phyloP scores from a whole-genome alignment of 2,888 invertebrate species.

The Pollenia angustigena region DNA sequence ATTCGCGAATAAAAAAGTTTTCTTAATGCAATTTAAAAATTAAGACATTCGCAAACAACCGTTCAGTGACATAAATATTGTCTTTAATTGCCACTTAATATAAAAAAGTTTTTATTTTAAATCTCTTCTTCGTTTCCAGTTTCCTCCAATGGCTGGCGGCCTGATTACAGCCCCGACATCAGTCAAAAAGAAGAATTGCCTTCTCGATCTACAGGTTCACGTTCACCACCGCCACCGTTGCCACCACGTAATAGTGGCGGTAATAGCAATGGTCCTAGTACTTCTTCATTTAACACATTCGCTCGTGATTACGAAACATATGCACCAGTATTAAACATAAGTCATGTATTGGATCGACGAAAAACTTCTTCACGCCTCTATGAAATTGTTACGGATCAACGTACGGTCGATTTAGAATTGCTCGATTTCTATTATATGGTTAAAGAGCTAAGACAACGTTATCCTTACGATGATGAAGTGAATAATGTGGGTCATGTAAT shows the following conservation, averaged over 20 bases:
- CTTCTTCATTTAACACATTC: slow-evolving; percentile 68
- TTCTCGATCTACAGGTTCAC: slow-evolving; percentile 72
- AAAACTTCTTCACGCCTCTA: slow-evolving; percentile 86
- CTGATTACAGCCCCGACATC: slow-evolving; percentile 76
- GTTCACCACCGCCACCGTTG: slow-evolving; percentile 85
- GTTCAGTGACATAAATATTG: too few relatives aligned
- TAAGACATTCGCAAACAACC: too few relatives aligned
- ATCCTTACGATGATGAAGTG: slow-evolving; percentile 89
- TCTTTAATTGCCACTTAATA: too few relatives aligned
- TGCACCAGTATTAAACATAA: slow-evolving; percentile 52
- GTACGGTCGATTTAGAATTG: slow-evolving; percentile 90
- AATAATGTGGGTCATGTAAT: slow-evolving; percentile 95
- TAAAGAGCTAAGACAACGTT: slow-evolving; percentile 90
- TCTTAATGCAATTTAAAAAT: too few relatives aligned
- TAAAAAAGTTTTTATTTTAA: too few relatives aligned
- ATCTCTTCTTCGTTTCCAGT: slow-evolving; percentile 67
- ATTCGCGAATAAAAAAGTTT: too few relatives aligned
- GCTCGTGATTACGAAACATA: slow-evolving; percentile 59
- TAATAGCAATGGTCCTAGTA: slow-evolving; percentile 14
- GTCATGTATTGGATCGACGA: slow-evolving; percentile 80
- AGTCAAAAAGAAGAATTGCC: slow-evolving; percentile 60
- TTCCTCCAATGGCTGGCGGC: slow-evolving; percentile 82
- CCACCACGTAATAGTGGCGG: slow-evolving; percentile 85
- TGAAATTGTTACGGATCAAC: slow-evolving; percentile 89
- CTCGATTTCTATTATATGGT: slow-evolving; percentile 93